A percentile compares a stretch with the other conserved stretches of the same genome.
These are phyloP conservation scores for Petrocephalus schoutedeni DNA, from an alignment of 2,797 vertebrate species.

Conservation along the genomic window DNA sequence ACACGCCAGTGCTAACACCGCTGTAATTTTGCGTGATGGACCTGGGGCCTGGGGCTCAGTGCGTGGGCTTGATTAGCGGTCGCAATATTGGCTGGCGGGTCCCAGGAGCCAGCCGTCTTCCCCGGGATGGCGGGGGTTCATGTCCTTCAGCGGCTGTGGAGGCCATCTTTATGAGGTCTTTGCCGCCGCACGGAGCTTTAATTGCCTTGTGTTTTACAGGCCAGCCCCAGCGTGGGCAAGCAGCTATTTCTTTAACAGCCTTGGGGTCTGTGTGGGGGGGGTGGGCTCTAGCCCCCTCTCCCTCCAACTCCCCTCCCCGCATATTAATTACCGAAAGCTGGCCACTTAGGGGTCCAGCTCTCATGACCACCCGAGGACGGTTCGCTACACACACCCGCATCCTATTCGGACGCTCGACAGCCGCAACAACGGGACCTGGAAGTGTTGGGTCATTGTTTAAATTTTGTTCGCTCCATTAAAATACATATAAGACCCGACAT, in stretches of 20 bases:
- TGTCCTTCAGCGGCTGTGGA: neutral
- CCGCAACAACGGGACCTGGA: neutral
- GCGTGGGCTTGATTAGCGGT: constrained; percentile 16
- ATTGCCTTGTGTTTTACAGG: neutral
- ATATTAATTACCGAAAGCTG: neutral
- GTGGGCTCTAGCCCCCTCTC: neutral
- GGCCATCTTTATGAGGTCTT: neutral
- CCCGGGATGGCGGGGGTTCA: neutral
- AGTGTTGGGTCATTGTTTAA: neutral
- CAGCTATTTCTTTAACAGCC: neutral
- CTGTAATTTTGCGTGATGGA: constrained; percentile 4
- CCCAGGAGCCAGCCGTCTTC: neutral
- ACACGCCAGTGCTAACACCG: neutral
- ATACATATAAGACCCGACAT: constrained; percentile 8
- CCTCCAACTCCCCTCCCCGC: neutral
- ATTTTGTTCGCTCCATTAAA: constrained; percentile 1
- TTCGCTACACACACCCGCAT: neutral
- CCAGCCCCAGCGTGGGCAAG: neutral
- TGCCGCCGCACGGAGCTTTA: neutral
- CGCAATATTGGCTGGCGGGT: constrained; percentile 11
- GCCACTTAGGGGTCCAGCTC: neutral
- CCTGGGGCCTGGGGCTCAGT: neutral
- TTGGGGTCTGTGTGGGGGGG: neutral
- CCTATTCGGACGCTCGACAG: neutral
- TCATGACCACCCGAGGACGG: neutral